Percentiles rank a stretch among this genome's conserved stretches.
These are phyloP conservation scores for Platycercus adscitus DNA, from an alignment of 2,113 vertebrate species.

Conservation along the genomic window DNA sequence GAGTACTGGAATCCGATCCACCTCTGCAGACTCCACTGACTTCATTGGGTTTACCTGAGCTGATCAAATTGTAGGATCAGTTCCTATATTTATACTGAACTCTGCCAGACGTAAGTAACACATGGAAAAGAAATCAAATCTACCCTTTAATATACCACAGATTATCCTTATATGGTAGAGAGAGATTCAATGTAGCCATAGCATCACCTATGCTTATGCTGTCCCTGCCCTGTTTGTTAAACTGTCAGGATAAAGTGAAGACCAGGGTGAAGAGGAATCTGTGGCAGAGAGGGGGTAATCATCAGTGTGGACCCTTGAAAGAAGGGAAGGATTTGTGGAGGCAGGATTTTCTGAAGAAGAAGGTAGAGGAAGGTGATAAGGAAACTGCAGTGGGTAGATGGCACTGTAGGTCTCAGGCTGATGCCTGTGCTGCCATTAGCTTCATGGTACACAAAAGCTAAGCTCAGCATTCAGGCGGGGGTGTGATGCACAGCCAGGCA, in stretches of 20 bases:
- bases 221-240: background rate
- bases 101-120: constrained; percentile 33
- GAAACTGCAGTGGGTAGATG: background rate
- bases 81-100: background rate
- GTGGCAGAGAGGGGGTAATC: background rate
- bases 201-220: background rate
- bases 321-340: background rate
- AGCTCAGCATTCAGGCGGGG: background rate
- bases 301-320: background rate
- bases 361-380: background rate
- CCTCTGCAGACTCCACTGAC: background rate
- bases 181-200: background rate
- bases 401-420: background rate
- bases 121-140: constrained; percentile 1
- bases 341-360: background rate
- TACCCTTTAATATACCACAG: background rate
- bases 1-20: background rate
- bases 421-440: background rate
- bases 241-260: background rate
- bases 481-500: background rate
- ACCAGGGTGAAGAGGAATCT: background rate
- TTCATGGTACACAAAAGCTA: background rate
- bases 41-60: background rate
- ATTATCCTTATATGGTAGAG: background rate
- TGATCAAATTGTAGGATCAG: constrained; percentile 35